These are phyloP conservation scores for Galaxea fascicularis DNA, from an alignment of 92 coral and sea anemone species.

Conservation along the genomic window DNA sequence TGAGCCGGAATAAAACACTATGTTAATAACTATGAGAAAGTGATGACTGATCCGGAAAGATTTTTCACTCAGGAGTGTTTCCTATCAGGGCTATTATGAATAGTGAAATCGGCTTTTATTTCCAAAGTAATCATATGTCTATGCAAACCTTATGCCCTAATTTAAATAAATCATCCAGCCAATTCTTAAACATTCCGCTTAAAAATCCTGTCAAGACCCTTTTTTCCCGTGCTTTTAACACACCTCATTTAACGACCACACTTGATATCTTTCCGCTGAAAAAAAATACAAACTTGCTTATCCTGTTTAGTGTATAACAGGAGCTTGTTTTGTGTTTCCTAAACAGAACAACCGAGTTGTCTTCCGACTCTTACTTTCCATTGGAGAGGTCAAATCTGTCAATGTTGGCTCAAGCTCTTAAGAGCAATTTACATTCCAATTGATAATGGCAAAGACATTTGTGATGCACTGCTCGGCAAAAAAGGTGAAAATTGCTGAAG, in stretches of 20 bases:
- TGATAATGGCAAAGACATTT: background rate
- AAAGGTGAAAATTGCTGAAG: too few species aligned
- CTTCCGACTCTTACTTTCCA: background rate
- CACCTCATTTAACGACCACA: background rate
- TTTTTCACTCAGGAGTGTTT: constrained; percentile 14
- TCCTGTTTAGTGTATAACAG: background rate
- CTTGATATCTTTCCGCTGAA: background rate
- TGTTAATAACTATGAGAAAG: constrained; percentile 1
- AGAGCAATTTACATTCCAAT: background rate
- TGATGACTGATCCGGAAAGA: constrained; percentile 47
- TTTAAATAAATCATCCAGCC: background rate
- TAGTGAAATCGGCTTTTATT: background rate
- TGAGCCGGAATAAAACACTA: background rate
- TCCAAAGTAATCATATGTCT: background rate
- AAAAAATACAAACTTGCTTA: background rate
- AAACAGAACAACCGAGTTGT: background rate
- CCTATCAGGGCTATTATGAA: background rate
- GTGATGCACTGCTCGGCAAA: background rate
- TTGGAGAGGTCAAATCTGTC: background rate
- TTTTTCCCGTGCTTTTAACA: background rate
- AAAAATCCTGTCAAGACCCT: background rate
- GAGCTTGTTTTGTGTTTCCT: background rate
- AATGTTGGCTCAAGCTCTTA: background rate
- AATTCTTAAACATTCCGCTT: too few species aligned
- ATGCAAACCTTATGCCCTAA: background rate